A percentile compares a stretch with the other conserved stretches of the same genome.
Conservation (phyloP, 2,113 vertebrate genomes). For the Gracilinanus agilis region DNA sequence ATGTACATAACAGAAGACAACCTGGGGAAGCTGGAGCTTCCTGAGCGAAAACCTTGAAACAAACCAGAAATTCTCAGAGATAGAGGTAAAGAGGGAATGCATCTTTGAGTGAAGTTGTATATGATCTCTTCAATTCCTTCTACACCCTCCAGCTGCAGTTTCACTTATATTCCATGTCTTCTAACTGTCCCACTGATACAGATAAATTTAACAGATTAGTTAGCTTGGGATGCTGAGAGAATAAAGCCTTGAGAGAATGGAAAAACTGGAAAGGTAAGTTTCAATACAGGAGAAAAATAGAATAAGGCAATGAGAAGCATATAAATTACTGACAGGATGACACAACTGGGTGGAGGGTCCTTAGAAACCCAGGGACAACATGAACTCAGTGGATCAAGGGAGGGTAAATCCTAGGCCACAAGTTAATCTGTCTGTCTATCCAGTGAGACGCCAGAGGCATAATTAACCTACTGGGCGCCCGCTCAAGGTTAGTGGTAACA, state of each 20-base stretch:
- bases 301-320: background rate
- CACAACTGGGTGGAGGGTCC: background rate
- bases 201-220: background rate
- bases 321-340: background rate
- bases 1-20: background rate
- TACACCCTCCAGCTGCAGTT: background rate
- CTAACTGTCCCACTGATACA: background rate
- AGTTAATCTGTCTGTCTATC: background rate
- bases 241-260: constrained; percentile 9
- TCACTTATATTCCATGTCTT: background rate
- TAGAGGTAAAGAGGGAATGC: background rate
- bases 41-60: background rate
- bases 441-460: background rate
- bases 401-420: background rate
- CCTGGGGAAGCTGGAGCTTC: background rate
- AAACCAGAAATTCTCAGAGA: background rate
- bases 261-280: constrained; percentile 62
- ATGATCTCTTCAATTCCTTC: background rate
- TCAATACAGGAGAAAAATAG: constrained; percentile 54
- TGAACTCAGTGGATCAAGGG: accelerated
- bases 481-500: background rate
- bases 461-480: background rate
- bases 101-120: background rate
- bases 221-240: constrained; percentile 17
- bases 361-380: background rate